Percentiles rank a stretch among this genome's conserved stretches.
Evolutionary conservation across 2,797 vertebrate genomes (phyloP).

Genomic region (Atherinosoma microstoma): DNA sequence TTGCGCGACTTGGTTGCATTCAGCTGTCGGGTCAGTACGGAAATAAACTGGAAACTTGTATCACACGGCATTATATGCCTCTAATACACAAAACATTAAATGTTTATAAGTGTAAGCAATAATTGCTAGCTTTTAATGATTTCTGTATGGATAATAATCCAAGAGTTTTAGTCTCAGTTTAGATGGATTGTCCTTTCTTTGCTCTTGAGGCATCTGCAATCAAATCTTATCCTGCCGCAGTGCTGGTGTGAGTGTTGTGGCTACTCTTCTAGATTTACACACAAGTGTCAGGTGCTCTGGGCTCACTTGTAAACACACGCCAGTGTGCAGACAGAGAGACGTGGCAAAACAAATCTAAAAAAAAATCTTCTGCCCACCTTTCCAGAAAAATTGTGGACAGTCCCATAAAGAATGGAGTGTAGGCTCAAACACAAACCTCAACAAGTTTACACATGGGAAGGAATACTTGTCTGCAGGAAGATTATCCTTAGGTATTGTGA

Average conservation of each 20-base stretch:
- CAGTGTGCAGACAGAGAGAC: constrained; percentile 57
- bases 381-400: constrained; percentile 21
- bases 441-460: not conserved
- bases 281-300: constrained; percentile 66
- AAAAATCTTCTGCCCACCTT: constrained; percentile 32
- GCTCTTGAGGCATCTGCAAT: constrained; percentile 63
- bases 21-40: not conserved
- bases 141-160: constrained; percentile 9
- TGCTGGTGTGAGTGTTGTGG: constrained; percentile 34
- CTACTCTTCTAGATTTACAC: constrained; percentile 71
- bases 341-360: constrained; percentile 55
- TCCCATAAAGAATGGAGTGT: not conserved
- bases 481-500: not conserved
- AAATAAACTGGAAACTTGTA: not conserved
- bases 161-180: constrained; percentile 27
- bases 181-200: constrained; percentile 55
- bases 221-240: constrained; percentile 52
- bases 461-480: not conserved
- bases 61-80: not conserved
- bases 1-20: not conserved
- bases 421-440: not conserved
- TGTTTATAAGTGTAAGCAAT: not conserved
- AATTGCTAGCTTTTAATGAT: not conserved
- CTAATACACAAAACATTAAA: not conserved
- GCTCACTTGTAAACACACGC: constrained; percentile 72